Conservation (phyloP, 2,113 vertebrate genomes). For the Chascanopsetta lugubris region DNA sequence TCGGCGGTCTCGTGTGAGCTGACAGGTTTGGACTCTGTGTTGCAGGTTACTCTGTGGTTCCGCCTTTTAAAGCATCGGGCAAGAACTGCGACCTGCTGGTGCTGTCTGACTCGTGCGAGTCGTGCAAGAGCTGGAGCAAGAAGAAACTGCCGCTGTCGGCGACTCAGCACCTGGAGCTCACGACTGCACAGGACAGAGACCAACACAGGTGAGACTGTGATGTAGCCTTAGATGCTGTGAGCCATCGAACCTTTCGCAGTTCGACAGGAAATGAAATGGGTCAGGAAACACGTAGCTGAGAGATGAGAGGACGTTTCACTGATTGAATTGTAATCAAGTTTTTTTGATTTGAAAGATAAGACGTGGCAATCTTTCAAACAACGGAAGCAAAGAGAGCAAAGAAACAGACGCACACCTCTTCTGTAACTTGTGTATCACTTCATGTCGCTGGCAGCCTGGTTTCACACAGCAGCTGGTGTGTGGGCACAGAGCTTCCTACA, state of each 20-base stretch:
- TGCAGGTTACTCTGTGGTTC: slow-evolving; percentile 85
- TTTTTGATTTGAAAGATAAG: too few relatives aligned
- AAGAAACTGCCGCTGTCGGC: slow-evolving; percentile 76
- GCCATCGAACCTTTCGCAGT: too few relatives aligned
- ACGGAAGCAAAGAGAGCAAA: too few relatives aligned
- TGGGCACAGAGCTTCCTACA: slow-evolving; percentile 64
- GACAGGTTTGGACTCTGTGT: not conserved
- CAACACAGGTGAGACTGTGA: slow-evolving; percentile 84
- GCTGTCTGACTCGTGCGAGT: slow-evolving; percentile 72
- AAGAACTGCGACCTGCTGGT: slow-evolving; percentile 84
- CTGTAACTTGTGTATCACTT: slow-evolving; percentile 35
- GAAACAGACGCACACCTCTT: too few relatives aligned
- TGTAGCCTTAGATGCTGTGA: too few relatives aligned
- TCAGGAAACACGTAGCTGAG: too few relatives aligned
- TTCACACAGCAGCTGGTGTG: slow-evolving; percentile 78
- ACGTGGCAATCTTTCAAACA: too few relatives aligned
- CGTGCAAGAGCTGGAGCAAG: slow-evolving; percentile 83
- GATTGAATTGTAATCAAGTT: too few relatives aligned
- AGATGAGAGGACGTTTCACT: too few relatives aligned
- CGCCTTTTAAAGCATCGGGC: slow-evolving; percentile 84
- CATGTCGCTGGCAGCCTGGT: slow-evolving; percentile 32
- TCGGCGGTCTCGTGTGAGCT: not conserved
- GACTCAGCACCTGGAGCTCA: slow-evolving; percentile 54
- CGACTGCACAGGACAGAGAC: slow-evolving; percentile 75
- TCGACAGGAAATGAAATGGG: too few relatives aligned